Evolutionary conservation across 2,888 invertebrate species (phyloP), one percentile per base, ranked within the genome.

Genomic region (Alloplasta piceator): DNA sequence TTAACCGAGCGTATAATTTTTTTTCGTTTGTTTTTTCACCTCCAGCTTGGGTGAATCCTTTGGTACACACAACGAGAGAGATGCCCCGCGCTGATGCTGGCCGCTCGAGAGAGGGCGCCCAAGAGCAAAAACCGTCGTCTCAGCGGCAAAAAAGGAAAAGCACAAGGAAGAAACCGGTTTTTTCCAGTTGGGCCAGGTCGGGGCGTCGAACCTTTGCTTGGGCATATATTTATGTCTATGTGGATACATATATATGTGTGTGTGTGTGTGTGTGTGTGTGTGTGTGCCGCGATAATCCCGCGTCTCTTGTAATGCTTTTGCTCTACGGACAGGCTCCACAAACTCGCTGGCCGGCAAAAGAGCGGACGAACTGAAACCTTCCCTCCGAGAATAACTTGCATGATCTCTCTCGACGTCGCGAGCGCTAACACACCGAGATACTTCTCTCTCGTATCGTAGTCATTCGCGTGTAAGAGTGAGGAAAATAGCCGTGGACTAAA

Each of bases 141-240:
- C 72, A 79, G 79, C 82, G 78, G 80, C 73, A 80, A 83, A 83
- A 82, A 83, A 83, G 81, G 75, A 83, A 78, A 80, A 83, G 78
- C 76, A 73, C 78, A 70, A 91, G 89, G 90, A 91, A 91, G 91
- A 91, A 92, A 92, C 92, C 92, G 92, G 92, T 92, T 92, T 92
- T 92, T 92, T 92, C 92, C 92, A 91, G 91, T 91, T 91, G 92
- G 91, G 91, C 92, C 92, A 92, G 92, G 92, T 92, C 92, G 92
- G 92, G 92, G 92, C 92, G 92, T 91, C 92, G 92, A 92, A 92
- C 92, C 91, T 92, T 81, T 68, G 81, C 70, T 60, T 74, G 64
- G 66, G 41, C 67, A 63, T 63, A 58, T 56, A 67, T 16, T 39
- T 39, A 55, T 26, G n/a, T 16, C 16, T 14, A 26, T 67, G 41